Evolutionary conservation across 2,797 vertebrate genomes (phyloP), one percentile per base, ranked within the genome.

Genomic region (Dipus sagitta): DNA sequence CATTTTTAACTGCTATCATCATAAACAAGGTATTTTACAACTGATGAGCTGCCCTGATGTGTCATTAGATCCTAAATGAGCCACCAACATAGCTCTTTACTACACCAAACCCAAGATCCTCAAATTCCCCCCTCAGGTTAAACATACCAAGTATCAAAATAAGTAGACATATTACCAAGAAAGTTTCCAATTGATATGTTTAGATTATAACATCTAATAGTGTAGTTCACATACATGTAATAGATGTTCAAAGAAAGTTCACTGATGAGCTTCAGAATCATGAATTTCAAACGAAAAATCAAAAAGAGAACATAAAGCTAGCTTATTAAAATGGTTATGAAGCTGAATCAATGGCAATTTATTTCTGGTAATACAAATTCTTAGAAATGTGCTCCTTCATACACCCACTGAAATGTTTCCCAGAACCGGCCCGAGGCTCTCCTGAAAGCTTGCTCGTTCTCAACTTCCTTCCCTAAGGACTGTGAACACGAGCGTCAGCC

Each of bases 301-400:
- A 85, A 78, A 94, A 85, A 83, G 15, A 86, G 18, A 75, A 93
- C 88, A 95, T 68, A 72, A 92, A 92, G 68, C 80, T 77, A 93
- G 88, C 42, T 90, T 88, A 91, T 85, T 91, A 91, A 93, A 90
- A 24, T 88, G 70, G 62, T 75, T 95, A 90, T 85, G 91, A 96
- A 96, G 96, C 93, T 62, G 88, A 95, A 78, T 62, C 72, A 82
- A 92, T 94, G 80, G 88, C 24, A 83, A 75, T 91, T 92, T 92
- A 94, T 88, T 95, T 97, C 95, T 95, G 62, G 92, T 90, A 93
- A 96, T 62, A 62, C 74, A 68, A 78, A 76, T 96, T 97, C 95
- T 97, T 95, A 95, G 96, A 97, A 96, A 94, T n/a, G 70, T 24
- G 92, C 90, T 93, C 92, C 93, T 95, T 90, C 79, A 94, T 82